These are phyloP conservation scores for Drosophila obscura DNA, from an alignment of 1,140 invertebrate genomes.

Conservation along the genomic window DNA sequence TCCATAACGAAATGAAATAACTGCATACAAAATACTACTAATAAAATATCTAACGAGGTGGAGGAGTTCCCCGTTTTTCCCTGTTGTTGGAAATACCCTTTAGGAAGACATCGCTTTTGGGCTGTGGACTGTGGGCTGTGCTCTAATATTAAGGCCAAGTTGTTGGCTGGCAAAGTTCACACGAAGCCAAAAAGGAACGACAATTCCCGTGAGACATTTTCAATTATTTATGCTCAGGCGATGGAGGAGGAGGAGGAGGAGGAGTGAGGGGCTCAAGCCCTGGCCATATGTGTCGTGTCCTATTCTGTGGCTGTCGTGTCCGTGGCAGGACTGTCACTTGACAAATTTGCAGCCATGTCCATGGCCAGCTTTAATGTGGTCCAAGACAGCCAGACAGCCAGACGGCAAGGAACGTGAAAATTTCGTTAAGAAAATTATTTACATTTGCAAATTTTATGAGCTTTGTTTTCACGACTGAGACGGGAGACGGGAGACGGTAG, in stretches of 20 bases:
- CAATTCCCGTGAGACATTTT: conserved; percentile 76
- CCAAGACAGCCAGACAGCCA: conserved; percentile 41
- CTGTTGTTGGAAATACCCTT: conserved; percentile 1
- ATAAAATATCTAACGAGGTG: background rate
- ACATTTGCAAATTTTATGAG: conserved; percentile 82
- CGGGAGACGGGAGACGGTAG: too few species aligned
- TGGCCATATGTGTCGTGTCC: conserved; percentile 68
- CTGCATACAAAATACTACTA: background rate
- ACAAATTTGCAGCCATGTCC: conserved; percentile 69
- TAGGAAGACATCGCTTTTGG: background rate
- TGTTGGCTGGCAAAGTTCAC: conserved; percentile 76
- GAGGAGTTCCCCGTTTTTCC: too few species aligned
- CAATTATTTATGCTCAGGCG: conserved; percentile 70
- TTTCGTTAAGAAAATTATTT: conserved; percentile 80
- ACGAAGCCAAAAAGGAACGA: conserved; percentile 61
- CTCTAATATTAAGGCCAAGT: conserved; percentile 77
- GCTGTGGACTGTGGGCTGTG: conserved; percentile 24
- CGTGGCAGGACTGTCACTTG: conserved; percentile 54
- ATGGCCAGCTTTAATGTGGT: conserved; percentile 72
- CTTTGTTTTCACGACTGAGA: conserved; percentile 49
- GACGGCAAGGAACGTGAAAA: conserved; percentile 63
- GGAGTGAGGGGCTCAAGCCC: background rate
- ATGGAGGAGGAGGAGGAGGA: background rate
- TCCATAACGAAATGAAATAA: conserved; percentile 7
- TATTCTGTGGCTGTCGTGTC: conserved; percentile 35